Conservation (phyloP, 2,888 invertebrate species). For the Drosophila setosimentum region DNA sequence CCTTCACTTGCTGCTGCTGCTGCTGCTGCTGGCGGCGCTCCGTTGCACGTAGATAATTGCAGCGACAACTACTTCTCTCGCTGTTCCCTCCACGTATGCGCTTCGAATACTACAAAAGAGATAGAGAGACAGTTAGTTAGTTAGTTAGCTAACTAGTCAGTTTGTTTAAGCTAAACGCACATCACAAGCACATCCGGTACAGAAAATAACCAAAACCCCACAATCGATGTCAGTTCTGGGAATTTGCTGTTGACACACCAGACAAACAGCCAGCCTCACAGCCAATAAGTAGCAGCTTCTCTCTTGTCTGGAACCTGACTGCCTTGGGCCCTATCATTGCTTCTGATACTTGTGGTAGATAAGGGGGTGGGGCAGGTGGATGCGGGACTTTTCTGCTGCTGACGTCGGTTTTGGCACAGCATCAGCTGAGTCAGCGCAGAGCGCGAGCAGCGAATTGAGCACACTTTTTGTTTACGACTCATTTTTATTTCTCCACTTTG, state of each 20-base stretch:
- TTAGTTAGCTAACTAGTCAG: constrained; percentile 45
- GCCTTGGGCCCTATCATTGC: constrained; percentile 58
- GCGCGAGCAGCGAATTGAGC: constrained; percentile 40
- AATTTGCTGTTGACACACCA: constrained; percentile 68
- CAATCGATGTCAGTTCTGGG: constrained; percentile 58
- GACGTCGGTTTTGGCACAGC: constrained; percentile 46
- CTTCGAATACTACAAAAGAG: constrained; percentile 73
- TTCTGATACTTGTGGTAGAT: neutral
- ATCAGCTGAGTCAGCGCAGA: constrained; percentile 70
- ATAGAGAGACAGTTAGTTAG: neutral
- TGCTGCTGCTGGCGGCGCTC: constrained; percentile 32
- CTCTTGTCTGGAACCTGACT: constrained; percentile 50
- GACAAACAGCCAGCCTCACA: constrained; percentile 1
- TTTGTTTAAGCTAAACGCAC: constrained; percentile 42
- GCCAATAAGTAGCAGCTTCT: constrained; percentile 2
- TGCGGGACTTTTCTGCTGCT: constrained; percentile 38
- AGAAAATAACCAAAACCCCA: constrained; percentile 53
- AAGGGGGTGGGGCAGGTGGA: constrained; percentile 1
- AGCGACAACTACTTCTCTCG: constrained; percentile 67
- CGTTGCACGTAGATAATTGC: constrained; percentile 59
- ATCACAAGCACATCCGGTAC: constrained; percentile 62
- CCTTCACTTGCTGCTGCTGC: constrained; percentile 62
- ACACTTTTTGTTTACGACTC: constrained; percentile 56
- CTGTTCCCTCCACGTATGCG: constrained; percentile 71
- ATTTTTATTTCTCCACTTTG: constrained; percentile 35